These are phyloP conservation scores for Oreotrochilus melanogaster DNA, from an alignment of 2,113 vertebrate genomes.

Conservation along the genomic window DNA sequence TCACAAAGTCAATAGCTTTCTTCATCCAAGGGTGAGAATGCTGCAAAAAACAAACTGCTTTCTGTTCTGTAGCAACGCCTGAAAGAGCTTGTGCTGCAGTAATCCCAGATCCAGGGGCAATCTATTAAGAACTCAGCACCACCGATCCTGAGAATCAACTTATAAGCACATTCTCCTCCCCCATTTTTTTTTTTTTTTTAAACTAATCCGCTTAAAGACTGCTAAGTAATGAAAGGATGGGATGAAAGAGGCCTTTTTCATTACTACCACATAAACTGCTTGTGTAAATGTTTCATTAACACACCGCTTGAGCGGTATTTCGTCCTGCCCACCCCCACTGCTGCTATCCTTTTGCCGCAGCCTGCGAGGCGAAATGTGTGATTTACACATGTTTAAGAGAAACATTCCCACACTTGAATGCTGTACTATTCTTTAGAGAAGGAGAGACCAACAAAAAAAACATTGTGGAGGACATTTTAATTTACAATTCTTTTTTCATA, in stretches of 20 bases:
- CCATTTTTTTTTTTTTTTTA: background rate
- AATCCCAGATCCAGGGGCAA: constrained; percentile 79
- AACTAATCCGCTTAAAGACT: constrained; percentile 80
- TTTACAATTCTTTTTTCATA: constrained; percentile 59
- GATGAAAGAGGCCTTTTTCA: constrained; percentile 76
- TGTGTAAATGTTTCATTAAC: constrained; percentile 85
- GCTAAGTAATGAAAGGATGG: constrained; percentile 79
- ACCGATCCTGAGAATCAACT: constrained; percentile 76
- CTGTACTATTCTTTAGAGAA: constrained; percentile 30
- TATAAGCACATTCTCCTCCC: constrained; percentile 75
- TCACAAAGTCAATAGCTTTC: constrained; percentile 78
- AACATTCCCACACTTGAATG: constrained; percentile 75
- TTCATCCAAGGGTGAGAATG: constrained; percentile 37
- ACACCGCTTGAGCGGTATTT: constrained; percentile 71
- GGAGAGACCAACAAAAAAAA: background rate
- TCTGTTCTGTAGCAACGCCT: constrained; percentile 66
- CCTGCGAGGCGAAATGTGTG: constrained; percentile 47
- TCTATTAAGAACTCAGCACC: constrained; percentile 79
- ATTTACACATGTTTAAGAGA: constrained; percentile 74
- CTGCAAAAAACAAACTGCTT: constrained; percentile 72
- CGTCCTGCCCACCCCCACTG: background rate
- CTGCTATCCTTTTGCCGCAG: background rate
- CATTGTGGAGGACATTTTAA: constrained; percentile 59
- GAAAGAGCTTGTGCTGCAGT: constrained; percentile 59
- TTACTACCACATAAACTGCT: constrained; percentile 80